phyloP scores from a whole-genome alignment of 1,140 invertebrate species.

The Latrodectus geometricus region DNA sequence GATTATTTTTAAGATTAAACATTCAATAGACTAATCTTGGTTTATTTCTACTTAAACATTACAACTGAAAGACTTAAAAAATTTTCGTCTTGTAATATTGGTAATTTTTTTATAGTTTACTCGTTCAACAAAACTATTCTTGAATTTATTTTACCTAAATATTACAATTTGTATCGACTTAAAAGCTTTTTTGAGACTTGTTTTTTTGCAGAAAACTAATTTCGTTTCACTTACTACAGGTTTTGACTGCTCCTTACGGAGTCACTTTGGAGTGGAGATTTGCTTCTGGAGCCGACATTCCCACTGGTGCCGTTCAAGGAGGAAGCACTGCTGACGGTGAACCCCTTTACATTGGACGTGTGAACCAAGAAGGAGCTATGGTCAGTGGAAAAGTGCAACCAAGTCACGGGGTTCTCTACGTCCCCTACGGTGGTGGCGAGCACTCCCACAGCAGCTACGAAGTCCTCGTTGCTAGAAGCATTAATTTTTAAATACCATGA shows the following conservation, averaged over 20 bases:
- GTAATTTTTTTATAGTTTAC: no score
- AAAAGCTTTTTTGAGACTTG: no score
- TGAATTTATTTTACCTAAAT: background rate
- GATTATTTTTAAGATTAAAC: no score
- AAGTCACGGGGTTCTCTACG: slow-evolving; percentile 63
- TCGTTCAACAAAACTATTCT: background rate
- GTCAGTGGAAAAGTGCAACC: slow-evolving; percentile 67
- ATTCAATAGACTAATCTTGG: no score
- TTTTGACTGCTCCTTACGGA: slow-evolving; percentile 43
- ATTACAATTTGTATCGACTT: no score
- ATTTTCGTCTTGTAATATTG: no score
- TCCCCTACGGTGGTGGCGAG: slow-evolving; percentile 64
- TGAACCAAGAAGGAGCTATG: slow-evolving; percentile 63
- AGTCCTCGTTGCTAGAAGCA: slow-evolving; percentile 60
- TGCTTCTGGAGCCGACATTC: slow-evolving; percentile 75
- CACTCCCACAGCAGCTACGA: slow-evolving; percentile 59
- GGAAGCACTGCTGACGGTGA: slow-evolving; percentile 63
- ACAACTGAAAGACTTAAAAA: no score
- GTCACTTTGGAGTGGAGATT: slow-evolving; percentile 74
- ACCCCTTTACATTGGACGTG: slow-evolving; percentile 64
- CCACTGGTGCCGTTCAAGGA: slow-evolving; percentile 72
- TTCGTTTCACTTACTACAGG: slow-evolving; percentile 18
- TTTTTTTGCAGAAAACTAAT: no score
- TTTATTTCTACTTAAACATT: no score
- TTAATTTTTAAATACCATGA: slow-evolving; percentile 39